phyloP scores from a whole-genome alignment of 2,113 vertebrate genomes.

The Cebidichthys violaceus region DNA sequence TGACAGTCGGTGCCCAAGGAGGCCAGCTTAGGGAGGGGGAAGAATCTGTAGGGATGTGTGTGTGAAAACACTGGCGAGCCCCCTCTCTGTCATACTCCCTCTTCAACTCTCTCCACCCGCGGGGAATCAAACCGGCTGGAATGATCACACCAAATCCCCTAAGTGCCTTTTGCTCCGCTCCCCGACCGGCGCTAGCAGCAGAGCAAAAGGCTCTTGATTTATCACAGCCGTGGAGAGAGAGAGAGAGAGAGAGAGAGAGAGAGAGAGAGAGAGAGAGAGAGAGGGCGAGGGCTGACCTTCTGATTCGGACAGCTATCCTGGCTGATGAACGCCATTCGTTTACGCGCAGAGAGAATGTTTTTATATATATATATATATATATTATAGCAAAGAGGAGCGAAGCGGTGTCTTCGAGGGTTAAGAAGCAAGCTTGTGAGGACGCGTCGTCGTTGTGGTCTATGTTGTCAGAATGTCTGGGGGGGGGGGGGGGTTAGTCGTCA shows the following conservation, averaged over 20 bases:
- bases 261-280: too few relatives aligned
- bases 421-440: conserved; percentile 26
- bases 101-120: conserved; percentile 55
- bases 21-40: conserved; percentile 62
- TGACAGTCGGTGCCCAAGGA: conserved; percentile 81
- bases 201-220: conserved; percentile 55
- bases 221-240: conserved; percentile 35
- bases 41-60: conserved; percentile 67
- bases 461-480: conserved; percentile 33
- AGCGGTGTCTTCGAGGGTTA: conserved; percentile 42
- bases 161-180: conserved; percentile 71
- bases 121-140: conserved; percentile 76
- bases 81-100: conserved; percentile 45
- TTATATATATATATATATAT: conserved; percentile 27
- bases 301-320: conserved; percentile 49
- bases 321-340: conserved; percentile 56
- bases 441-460: conserved; percentile 54
- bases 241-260: too few relatives aligned
- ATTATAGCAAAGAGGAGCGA: conserved; percentile 33
- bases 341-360: conserved; percentile 33
- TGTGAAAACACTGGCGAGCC: conserved; percentile 68
- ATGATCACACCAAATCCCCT: conserved; percentile 77
- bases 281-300: conserved; percentile 52
- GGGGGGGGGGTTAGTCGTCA: conserved; percentile 20
- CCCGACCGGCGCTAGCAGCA: conserved; percentile 17